Evolutionary conservation across 2,888 invertebrate species (phyloP).

Genomic region (Leptinotarsa juncta): DNA sequence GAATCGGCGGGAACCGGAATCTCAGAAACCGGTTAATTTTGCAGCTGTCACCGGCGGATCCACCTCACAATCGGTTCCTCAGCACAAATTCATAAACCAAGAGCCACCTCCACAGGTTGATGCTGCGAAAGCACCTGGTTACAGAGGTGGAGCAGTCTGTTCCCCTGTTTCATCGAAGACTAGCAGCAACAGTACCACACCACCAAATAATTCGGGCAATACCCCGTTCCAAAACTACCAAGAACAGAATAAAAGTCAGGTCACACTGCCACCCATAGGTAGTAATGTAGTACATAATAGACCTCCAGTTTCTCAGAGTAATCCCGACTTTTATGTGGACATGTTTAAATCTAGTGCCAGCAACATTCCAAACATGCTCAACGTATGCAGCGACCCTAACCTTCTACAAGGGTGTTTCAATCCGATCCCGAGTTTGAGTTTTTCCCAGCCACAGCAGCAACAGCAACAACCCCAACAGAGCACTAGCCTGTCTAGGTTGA

Average conservation of each 20-base stretch:
- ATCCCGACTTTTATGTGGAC: conserved; percentile 46
- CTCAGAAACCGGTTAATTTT: conserved; percentile 76
- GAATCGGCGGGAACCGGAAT: conserved; percentile 68
- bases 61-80: conserved; percentile 55
- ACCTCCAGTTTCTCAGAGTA: conserved; percentile 52
- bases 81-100: conserved; percentile 68
- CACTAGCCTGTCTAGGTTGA: conserved; percentile 71
- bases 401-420: conserved; percentile 60
- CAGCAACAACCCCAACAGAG: conserved; percentile 44
- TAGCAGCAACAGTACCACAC: conserved; percentile 69
- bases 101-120: conserved; percentile 76
- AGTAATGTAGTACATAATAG: conserved; percentile 59
- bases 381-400: conserved; percentile 63
- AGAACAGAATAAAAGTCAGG: conserved; percentile 55
- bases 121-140: conserved; percentile 91
- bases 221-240: conserved; percentile 55
- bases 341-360: conserved; percentile 53
- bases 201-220: conserved; percentile 64
- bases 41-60: conserved; percentile 76
- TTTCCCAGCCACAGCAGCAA: conserved; percentile 57
- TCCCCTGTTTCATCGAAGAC: conserved; percentile 78
- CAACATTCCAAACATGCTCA: conserved; percentile 64
- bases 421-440: conserved; percentile 55
- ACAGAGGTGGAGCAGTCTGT: conserved; percentile 82
- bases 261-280: conserved; percentile 60